phyloP scores from a whole-genome alignment of 2,888 invertebrate genomes.

The Unio delphinus region DNA sequence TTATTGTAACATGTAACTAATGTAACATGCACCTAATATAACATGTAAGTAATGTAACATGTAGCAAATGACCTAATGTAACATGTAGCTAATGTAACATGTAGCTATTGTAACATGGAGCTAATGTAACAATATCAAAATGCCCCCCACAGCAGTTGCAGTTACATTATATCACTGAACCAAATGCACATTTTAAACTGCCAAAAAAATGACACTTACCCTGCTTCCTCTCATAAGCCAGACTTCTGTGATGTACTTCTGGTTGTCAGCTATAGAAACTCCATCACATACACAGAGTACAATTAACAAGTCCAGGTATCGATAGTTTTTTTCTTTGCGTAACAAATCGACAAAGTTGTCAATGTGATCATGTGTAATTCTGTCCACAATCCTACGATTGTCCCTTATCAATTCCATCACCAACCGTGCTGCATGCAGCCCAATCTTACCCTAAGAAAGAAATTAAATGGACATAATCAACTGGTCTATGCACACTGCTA shows the following conservation, averaged over 20 bases:
- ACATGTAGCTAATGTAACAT: too few species aligned
- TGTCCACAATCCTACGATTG: slow-evolving; percentile 69
- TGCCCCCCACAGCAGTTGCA: too few species aligned
- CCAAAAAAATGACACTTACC: slow-evolving; percentile 26
- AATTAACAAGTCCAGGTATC: slow-evolving; percentile 65
- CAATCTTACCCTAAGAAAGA: slow-evolving; percentile 62
- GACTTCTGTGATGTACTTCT: slow-evolving; percentile 66
- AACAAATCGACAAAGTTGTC: slow-evolving; percentile 66
- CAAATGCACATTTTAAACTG: too few species aligned
- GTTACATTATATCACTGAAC: too few species aligned
- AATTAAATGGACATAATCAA: not conserved
- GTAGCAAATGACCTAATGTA: too few species aligned
- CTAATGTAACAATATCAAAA: too few species aligned
- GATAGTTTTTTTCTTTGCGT: slow-evolving; percentile 64
- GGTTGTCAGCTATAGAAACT: slow-evolving; percentile 69
- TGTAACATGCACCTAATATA: too few species aligned
- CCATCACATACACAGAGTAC: slow-evolving; percentile 70
- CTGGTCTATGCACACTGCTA: not conserved
- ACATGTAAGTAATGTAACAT: too few species aligned
- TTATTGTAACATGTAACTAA: too few species aligned
- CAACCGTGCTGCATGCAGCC: slow-evolving; percentile 69
- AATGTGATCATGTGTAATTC: slow-evolving; percentile 66
- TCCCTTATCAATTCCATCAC: slow-evolving; percentile 69
- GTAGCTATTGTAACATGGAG: too few species aligned
- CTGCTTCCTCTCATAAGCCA: slow-evolving; percentile 59